Evolutionary conservation across 2,113 vertebrate genomes (phyloP), one percentile per base, ranked within the genome.

Genomic region (Cavia aperea): DNA sequence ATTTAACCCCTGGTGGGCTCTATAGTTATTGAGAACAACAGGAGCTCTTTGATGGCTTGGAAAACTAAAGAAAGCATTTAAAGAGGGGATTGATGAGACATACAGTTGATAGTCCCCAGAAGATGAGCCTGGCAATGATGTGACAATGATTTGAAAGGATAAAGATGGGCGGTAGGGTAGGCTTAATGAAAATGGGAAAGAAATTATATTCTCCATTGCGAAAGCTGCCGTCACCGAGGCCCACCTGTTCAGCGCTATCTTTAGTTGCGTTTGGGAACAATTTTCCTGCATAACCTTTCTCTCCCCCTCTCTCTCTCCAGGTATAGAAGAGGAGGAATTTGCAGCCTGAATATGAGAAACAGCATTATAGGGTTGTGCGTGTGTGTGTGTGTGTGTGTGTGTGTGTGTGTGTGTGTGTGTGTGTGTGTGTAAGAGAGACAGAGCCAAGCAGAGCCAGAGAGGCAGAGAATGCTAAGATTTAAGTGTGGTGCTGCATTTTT

Each of bases 211-310:
- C 70, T 92, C 83, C 91, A 84, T 93, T 82, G 60, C 87, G 79
- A 95, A 95, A 68, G 70, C 87, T 93, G 81, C 49, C 1, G 0
- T 93, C 39, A 62, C 86, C 0, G 16, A 94, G 85, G 82, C 43
- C 93, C 96, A 95, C 96, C 96, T 95, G 96, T 91, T 96, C 79
- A 58, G 81, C 91, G 84, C 89, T 95, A 97, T 96, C 93, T 96
- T 96, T 95, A 95, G 95, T 90, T 78, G 49, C 26, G 24, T 83
- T 78, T 1, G 56, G 94, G 95, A 94, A 95, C 39, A 72, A 66
- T 95, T 93, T 96, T 89, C 89, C 81, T 88, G 81, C 49, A 85
- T 87, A 93, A 96, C 83, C 75, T 93, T 94, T 94, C 79, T 92
- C 58, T 93, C 46, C 58, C 54, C 87, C 54, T 51, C 65, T 92